These are phyloP conservation scores for Meriones psammophilus DNA, from an alignment of 2,797 vertebrate species.

Conservation along the genomic window DNA sequence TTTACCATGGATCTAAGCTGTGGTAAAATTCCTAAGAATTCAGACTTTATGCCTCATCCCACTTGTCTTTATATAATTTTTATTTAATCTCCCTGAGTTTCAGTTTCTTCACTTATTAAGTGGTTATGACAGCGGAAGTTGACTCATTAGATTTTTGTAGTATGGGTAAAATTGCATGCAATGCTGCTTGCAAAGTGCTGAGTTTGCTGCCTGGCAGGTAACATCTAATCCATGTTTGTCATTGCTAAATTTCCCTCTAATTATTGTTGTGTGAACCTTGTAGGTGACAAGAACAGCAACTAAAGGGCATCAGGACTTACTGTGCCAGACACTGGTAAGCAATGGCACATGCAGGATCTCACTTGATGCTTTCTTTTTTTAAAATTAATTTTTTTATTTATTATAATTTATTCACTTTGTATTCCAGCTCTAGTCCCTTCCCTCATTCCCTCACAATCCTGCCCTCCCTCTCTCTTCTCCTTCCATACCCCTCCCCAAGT, in stretches of 20 bases:
- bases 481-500: no score
- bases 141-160: not conserved
- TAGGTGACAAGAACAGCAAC: not conserved
- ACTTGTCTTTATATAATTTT: conserved; percentile 70
- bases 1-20: conserved; percentile 36
- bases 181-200: not conserved
- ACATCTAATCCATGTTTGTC: not conserved
- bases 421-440: no score
- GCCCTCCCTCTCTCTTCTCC: no score
- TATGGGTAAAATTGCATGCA: not conserved
- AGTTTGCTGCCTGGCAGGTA: not conserved
- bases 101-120: not conserved
- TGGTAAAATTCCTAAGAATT: not conserved
- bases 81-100: not conserved
- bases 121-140: not conserved
- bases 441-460: no score
- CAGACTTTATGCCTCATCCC: not conserved
- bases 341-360: not conserved
- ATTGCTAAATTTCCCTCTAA: not conserved
- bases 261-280: not conserved
- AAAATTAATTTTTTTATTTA: no score
- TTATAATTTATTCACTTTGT: no score
- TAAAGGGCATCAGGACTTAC: not conserved
- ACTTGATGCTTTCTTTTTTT: no score
- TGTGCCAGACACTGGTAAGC: not conserved